A percentile compares a stretch with the other conserved stretches of the same genome.
These are phyloP conservation scores for Drosophila sordidula DNA, from an alignment of 2,888 invertebrate species.

Conservation along the genomic window DNA sequence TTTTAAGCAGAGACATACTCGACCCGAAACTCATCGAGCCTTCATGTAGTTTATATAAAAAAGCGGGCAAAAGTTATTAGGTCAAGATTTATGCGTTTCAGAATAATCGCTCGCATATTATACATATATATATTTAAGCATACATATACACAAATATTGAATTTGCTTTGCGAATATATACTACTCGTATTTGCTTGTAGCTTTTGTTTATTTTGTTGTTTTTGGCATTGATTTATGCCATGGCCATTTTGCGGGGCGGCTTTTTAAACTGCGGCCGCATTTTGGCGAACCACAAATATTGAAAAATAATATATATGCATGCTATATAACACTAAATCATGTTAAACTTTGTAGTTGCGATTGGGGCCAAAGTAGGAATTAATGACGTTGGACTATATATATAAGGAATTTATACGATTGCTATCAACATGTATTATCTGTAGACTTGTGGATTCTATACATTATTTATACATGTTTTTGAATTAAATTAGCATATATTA, in stretches of 20 bases:
- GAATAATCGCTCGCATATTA: conserved; percentile 17
- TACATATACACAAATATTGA: conserved; percentile 7
- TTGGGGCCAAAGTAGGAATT: conserved; percentile 1
- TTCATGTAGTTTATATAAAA: conserved; percentile 6
- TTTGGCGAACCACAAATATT: conserved; percentile 71
- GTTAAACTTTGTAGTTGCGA: conserved; percentile 3
- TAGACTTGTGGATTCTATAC: too few species aligned
- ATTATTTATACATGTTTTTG: too few species aligned
- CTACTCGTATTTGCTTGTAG: conserved; percentile 5
- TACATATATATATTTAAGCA: conserved; percentile 5
- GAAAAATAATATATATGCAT: conserved; percentile 31
- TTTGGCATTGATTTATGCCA: conserved; percentile 57
- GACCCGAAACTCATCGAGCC: neutral
- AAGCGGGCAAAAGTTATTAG: conserved; percentile 40
- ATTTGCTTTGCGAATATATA: neutral
- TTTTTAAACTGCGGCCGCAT: conserved; percentile 66
- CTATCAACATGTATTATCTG: conserved; percentile 6
- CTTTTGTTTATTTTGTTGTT: conserved; percentile 32
- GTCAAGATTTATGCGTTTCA: conserved; percentile 65
- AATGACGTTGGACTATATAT: conserved; percentile 6
- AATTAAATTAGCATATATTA: too few species aligned
- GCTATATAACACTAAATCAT: conserved; percentile 38
- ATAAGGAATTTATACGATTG: neutral
- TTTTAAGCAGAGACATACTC: neutral
- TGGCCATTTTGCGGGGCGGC: conserved; percentile 39